phyloP scores from a whole-genome alignment of 92 coral and sea anemone genomes.

The Phenganax marumi region DNA sequence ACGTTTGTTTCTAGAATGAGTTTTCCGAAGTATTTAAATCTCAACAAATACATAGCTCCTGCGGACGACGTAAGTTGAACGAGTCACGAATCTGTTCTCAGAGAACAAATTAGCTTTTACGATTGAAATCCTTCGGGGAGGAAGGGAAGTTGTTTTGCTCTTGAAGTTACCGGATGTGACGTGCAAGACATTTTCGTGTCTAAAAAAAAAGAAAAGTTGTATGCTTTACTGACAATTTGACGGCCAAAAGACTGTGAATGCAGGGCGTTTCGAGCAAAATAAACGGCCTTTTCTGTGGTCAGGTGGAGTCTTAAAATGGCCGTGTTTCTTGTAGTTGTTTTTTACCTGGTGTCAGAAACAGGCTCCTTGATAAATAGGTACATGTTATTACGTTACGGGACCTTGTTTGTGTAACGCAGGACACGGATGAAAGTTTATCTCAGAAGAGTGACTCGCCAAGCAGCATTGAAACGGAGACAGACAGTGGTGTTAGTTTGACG shows the following conservation, averaged over 20 bases:
- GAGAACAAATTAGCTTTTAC: not conserved
- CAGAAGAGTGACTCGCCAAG: constrained; percentile 85
- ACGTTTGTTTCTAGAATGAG: constrained; percentile 65
- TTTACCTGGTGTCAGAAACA: not conserved
- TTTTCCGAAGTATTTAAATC: constrained; percentile 80
- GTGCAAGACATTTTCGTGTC: no score
- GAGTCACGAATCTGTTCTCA: no score
- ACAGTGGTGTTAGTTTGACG: constrained; percentile 96
- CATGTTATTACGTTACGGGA: not conserved
- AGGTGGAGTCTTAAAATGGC: not conserved
- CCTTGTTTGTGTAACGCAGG: constrained; percentile 22
- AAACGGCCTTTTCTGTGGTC: no score
- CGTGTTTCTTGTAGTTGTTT: not conserved
- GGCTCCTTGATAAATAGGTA: no score
- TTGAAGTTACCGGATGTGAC: no score
- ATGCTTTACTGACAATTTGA: no score
- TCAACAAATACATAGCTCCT: constrained; percentile 64
- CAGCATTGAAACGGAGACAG: constrained; percentile 93
- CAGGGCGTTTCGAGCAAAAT: no score
- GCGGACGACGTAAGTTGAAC: constrained; percentile 64
- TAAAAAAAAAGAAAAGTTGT: no score
- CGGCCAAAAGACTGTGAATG: no score
- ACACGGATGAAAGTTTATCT: constrained; percentile 66
- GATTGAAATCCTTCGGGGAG: not conserved
- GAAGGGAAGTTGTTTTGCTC: not conserved